Percentiles rank a stretch among this genome's conserved stretches.
phyloP scores from a whole-genome alignment of 2,113 vertebrate species.

The Emydocephalus ijimae region DNA sequence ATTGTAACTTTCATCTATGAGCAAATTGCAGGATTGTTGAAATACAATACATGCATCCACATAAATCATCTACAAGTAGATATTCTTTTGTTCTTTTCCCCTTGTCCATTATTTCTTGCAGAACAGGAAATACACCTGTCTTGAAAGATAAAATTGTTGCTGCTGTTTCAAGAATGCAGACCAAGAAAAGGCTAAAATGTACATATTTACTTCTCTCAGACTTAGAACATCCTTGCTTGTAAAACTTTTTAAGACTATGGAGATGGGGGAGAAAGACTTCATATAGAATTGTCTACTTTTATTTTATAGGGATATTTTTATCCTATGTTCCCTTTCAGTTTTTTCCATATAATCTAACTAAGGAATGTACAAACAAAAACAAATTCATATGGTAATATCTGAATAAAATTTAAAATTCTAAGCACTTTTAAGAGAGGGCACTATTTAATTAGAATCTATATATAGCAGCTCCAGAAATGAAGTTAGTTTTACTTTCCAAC shows the following conservation, averaged over 20 bases:
- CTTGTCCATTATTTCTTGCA: neutral
- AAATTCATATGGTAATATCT: neutral
- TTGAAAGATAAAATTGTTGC: neutral
- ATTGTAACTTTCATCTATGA: neutral
- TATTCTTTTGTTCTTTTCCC: too few relatives aligned
- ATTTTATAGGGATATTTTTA: neutral
- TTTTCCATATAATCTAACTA: neutral
- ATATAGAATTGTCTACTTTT: neutral
- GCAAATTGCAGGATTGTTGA: neutral
- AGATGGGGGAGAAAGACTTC: neutral
- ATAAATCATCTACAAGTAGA: neutral
- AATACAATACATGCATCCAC: neutral
- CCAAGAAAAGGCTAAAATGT: neutral
- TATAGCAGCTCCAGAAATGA: neutral
- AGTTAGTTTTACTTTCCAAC: neutral
- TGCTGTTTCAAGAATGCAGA: neutral
- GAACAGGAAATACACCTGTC: neutral
- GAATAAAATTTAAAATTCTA: neutral
- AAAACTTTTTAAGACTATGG: neutral
- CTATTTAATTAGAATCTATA: neutral
- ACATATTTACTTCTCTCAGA: neutral
- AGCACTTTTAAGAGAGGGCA: neutral
- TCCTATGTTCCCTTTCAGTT: neutral
- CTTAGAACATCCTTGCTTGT: fast-evolving
- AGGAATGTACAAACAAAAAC: neutral